phyloP scores from a whole-genome alignment of 2,888 invertebrate species.

The Amphipoea oculea region DNA sequence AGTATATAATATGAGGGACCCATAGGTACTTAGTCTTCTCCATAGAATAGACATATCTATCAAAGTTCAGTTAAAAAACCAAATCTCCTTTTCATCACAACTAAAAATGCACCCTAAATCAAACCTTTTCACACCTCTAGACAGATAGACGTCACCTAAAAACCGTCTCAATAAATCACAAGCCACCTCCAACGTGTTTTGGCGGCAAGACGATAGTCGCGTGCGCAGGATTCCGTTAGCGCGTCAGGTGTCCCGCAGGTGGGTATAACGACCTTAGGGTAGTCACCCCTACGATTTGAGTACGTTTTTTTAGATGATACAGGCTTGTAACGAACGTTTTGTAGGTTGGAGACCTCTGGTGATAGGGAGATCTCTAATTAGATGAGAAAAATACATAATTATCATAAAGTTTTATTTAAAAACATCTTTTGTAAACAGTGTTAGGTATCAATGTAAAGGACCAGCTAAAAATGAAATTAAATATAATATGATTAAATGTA shows the following conservation, averaged over 20 bases:
- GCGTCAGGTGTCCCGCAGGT: conserved; percentile 83
- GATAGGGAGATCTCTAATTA: conserved; percentile 31
- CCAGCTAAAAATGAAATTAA: too few species aligned
- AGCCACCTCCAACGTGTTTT: conserved; percentile 50
- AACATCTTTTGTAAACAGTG: not conserved
- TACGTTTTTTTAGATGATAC: conserved; percentile 51
- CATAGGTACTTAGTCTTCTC: too few species aligned
- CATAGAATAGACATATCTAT: too few species aligned
- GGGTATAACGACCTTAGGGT: conserved; percentile 80
- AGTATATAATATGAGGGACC: too few species aligned
- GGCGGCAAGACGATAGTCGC: conserved; percentile 68
- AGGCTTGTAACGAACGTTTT: conserved; percentile 60
- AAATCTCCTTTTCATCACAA: not conserved
- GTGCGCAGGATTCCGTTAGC: conserved; percentile 84
- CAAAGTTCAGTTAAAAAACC: not conserved
- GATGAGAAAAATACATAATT: not conserved
- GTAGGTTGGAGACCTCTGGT: conserved; percentile 37
- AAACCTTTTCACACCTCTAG: conserved; percentile 8
- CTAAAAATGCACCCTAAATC: not conserved
- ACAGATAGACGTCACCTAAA: not conserved
- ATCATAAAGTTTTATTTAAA: not conserved
- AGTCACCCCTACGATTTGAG: conserved; percentile 72
- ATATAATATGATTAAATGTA: too few species aligned
- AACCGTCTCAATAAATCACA: conserved; percentile 48
- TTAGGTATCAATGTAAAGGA: not conserved